phyloP scores from a whole-genome alignment of 2,888 invertebrate genomes.

The Dryobotodes eremita region DNA sequence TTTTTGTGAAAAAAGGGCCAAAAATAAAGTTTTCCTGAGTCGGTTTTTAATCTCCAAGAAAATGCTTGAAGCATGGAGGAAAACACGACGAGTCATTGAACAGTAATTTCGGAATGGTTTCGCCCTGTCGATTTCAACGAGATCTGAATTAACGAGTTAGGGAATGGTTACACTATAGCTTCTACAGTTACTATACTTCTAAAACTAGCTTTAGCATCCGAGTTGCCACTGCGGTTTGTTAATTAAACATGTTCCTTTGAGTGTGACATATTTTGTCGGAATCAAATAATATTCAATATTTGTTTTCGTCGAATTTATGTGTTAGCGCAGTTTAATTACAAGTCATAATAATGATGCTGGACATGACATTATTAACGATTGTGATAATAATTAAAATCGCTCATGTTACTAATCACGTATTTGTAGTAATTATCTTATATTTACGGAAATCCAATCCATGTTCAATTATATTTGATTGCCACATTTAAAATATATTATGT shows the following conservation, averaged over 20 bases:
- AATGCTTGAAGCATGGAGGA: constrained; percentile 58
- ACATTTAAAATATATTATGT: not conserved
- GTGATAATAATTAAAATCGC: constrained; percentile 19
- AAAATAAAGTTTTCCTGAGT: constrained; percentile 45
- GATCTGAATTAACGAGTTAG: constrained; percentile 80
- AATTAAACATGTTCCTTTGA: not conserved
- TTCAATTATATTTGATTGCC: constrained; percentile 20
- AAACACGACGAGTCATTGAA: constrained; percentile 80
- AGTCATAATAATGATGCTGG: constrained; percentile 5
- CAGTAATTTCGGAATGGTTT: constrained; percentile 81
- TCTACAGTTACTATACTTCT: not conserved
- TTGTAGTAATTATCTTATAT: constrained; percentile 8
- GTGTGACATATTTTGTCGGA: not conserved
- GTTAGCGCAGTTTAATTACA: constrained; percentile 13
- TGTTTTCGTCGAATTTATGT: not conserved
- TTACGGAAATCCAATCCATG: constrained; percentile 23
- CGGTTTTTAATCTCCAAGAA: constrained; percentile 66
- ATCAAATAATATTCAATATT: constrained; percentile 25
- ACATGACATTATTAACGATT: constrained; percentile 12
- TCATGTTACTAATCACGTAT: constrained; percentile 6
- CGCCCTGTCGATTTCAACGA: constrained; percentile 81
- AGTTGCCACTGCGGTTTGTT: constrained; percentile 23
- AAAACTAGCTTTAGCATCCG: constrained; percentile 19
- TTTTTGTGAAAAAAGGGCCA: constrained; percentile 26
- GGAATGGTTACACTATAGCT: constrained; percentile 60